Base-by-base conservation (phyloP, 1,140 invertebrate species). In the Zaprionus ornatus region DNA sequence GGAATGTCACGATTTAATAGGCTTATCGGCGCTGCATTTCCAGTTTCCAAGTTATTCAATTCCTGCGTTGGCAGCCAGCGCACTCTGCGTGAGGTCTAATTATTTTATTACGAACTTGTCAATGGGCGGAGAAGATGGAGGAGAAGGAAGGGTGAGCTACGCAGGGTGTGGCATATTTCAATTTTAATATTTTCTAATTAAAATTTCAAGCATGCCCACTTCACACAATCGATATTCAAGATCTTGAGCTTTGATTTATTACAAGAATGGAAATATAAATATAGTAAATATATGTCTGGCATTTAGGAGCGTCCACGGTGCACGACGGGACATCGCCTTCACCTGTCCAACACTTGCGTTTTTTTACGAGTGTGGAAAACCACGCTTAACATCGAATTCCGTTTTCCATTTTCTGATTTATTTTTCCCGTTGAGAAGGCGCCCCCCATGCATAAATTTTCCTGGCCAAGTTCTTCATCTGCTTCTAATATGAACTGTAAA, bases 1-100 rank as follows among this genome's bases (percentile, higher is more conserved):
- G 70, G 85, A 88, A 90, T 88, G 85, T 88, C 85, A 88, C 86
- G 85, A 88, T 81, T 88, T 88, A 90, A 90, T 90, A 65, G 85
- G 85, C 85, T 88, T 88, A 88, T 85, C 85, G 86, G 55, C 64
- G 83, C 55, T 79, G 70, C 56, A 48, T 75, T 70, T 56, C 54
- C 76, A 78, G 32, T 69, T 61, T 72, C 64, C 71, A 45, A 17
- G n/a, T 1, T 37, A 37, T 37, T 37, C 35, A 72, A 73, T 68
- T 81, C 67, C 60, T 74, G 70, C 70, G 74, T 74, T 74, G 80
- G 74, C 69, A 74, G 70, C 13, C 35, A 32, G 29, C 29, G 12
- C 35, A n/a, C 85, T 29, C 84, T 85, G 85, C 86, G 85, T 88
- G 85, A 71, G 85, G 85, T 88, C 85, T 90, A 90, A 88, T 88